A percentile compares a stretch with the other conserved stretches of the same genome.
phyloP scores from a whole-genome alignment of 2,797 vertebrate species.

The Neomorphus geoffroyi region DNA sequence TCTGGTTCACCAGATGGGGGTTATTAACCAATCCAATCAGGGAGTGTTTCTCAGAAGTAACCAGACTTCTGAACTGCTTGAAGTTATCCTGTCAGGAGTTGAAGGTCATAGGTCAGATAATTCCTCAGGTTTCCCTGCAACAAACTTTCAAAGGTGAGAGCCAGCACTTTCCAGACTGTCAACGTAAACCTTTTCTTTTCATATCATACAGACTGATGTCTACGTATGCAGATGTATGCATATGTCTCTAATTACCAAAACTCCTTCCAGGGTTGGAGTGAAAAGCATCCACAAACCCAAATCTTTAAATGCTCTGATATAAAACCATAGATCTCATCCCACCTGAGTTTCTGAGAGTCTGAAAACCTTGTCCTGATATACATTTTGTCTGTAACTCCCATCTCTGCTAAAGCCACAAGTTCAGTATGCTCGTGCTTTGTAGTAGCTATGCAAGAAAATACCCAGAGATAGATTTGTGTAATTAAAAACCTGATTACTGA shows the following conservation, averaged over 20 bases:
- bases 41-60: not conserved
- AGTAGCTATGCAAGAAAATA: slow-evolving; percentile 53
- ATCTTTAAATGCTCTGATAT: not conserved
- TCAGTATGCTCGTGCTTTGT: not conserved
- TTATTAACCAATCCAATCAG: not conserved
- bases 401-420: not conserved
- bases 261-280: not conserved
- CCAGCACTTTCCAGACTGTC: not conserved
- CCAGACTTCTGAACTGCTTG: not conserved
- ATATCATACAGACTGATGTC: not conserved
- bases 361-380: not conserved
- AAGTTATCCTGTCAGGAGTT: not conserved
- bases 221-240: not conserved
- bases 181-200: not conserved
- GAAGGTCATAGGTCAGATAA: not conserved
- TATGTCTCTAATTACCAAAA: not conserved
- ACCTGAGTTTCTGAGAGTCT: not conserved
- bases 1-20: not conserved
- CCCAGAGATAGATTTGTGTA: slow-evolving; percentile 47
- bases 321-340: not conserved
- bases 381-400: not conserved
- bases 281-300: not conserved
- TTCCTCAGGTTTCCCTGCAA: not conserved
- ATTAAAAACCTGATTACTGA: slow-evolving; percentile 66
- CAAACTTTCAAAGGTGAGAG: not conserved